A percentile compares a stretch with the other conserved stretches of the same genome.
Conservation (phyloP, 2,888 invertebrate genomes). For the Melanostoma mellinum region DNA sequence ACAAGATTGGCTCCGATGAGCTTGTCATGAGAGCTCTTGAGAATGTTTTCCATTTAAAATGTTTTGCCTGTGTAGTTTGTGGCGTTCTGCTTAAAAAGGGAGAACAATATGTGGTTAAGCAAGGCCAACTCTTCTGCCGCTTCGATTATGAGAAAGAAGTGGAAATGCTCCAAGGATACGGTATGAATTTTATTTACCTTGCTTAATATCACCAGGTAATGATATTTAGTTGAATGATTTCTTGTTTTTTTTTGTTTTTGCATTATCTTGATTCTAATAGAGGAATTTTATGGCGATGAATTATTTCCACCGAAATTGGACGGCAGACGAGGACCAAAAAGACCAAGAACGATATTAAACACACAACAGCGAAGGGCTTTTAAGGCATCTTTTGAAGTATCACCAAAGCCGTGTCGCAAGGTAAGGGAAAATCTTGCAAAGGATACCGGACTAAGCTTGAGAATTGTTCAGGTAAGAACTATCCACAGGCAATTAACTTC, state of each 20-base stretch:
- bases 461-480: conserved; percentile 90
- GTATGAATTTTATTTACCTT: conserved; percentile 74
- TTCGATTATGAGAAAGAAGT: conserved; percentile 92
- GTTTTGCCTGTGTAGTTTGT: conserved; percentile 91
- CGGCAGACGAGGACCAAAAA: conserved; percentile 89
- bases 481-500: not conserved
- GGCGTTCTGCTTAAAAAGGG: conserved; percentile 89
- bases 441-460: conserved; percentile 91
- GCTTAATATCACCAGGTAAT: conserved; percentile 37
- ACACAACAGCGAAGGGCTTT: conserved; percentile 92
- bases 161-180: conserved; percentile 87
- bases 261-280: conserved; percentile 73
- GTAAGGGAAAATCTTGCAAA: conserved; percentile 91
- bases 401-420: conserved; percentile 92
- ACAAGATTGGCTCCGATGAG: conserved; percentile 88
- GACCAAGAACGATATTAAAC: conserved; percentile 92
- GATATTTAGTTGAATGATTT: conserved; percentile 43
- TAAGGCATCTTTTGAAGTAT: conserved; percentile 92
- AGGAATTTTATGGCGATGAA: conserved; percentile 85
- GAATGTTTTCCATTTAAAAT: conserved; percentile 90
- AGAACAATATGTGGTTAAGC: conserved; percentile 91
- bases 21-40: conserved; percentile 90
- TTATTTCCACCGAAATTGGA: conserved; percentile 85
- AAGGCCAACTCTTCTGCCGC: conserved; percentile 90
- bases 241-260: conserved; percentile 7